These are phyloP conservation scores for Brachyptera risi DNA, from an alignment of 2,888 invertebrate species.

Conservation along the genomic window DNA sequence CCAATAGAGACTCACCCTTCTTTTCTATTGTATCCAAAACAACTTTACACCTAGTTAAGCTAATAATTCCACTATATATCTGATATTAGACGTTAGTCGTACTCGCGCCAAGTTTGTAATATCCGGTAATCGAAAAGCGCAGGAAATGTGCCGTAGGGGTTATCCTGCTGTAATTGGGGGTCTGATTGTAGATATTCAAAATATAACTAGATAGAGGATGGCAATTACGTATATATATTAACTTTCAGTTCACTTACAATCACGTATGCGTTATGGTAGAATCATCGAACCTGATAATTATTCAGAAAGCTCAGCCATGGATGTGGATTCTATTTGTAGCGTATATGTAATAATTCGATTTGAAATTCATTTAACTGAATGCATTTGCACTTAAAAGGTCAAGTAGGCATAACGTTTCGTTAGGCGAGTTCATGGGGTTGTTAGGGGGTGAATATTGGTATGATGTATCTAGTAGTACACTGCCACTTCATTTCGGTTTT, in stretches of 20 bases:
- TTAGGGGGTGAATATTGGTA: not conserved
- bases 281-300: not conserved
- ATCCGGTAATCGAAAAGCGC: conserved; percentile 16
- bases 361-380: too few species aligned
- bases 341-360: too few species aligned
- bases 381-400: not conserved
- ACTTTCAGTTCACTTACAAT: not conserved
- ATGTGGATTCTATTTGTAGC: too few species aligned
- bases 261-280: not conserved
- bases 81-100: conserved; percentile 1
- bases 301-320: not conserved
- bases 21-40: conserved; percentile 1
- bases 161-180: not conserved
- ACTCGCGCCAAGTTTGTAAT: conserved; percentile 19
- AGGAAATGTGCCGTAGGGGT: not conserved
- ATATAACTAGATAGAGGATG: not conserved
- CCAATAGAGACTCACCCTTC: too few species aligned
- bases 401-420: not conserved
- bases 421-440: not conserved
- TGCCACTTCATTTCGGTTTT: too few species aligned
- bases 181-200: not conserved
- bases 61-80: conserved; percentile 19
- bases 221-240: not conserved
- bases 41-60: conserved; percentile 7
- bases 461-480: too few species aligned